A percentile compares a stretch with the other conserved stretches of the same genome.
These are phyloP conservation scores for Danio jaintianensis DNA, from an alignment of 2,797 vertebrate genomes.

Conservation along the genomic window DNA sequence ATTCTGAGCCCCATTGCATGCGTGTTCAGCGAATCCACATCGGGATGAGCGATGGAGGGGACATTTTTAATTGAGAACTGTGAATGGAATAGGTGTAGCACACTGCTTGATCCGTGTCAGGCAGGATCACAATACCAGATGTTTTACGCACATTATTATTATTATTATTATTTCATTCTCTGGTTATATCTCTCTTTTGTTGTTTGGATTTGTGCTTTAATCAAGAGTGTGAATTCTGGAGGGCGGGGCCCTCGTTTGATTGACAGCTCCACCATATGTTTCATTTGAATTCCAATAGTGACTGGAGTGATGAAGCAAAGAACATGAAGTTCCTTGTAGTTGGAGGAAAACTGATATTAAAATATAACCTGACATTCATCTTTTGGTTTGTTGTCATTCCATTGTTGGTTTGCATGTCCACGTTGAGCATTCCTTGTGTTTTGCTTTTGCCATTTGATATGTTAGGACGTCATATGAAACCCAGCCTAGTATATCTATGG, in stretches of 20 bases:
- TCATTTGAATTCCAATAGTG: slow-evolving; percentile 48
- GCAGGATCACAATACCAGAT: slow-evolving; percentile 21
- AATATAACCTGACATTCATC: slow-evolving; percentile 52
- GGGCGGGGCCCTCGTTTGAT: slow-evolving; percentile 64
- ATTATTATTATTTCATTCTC: slow-evolving; percentile 5
- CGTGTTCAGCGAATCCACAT: slow-evolving; percentile 29
- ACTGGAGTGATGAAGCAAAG: slow-evolving; percentile 43
- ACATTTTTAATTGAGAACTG: slow-evolving; percentile 53
- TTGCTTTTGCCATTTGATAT: neutral
- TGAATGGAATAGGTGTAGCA: slow-evolving; percentile 58
- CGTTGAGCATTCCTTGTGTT: neutral
- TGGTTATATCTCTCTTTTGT: slow-evolving; percentile 17
- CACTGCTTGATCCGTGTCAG: slow-evolving; percentile 25
- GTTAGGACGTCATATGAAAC: neutral
- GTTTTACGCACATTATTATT: slow-evolving; percentile 47
- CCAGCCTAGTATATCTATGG: too few species aligned
- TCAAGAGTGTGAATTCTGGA: slow-evolving; percentile 41
- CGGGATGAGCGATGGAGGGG: slow-evolving; percentile 4
- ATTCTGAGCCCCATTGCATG: slow-evolving; percentile 51
- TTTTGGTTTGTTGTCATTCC: slow-evolving; percentile 51
- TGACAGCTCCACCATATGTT: slow-evolving; percentile 48
- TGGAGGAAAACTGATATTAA: slow-evolving; percentile 61
- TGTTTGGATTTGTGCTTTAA: slow-evolving; percentile 42
- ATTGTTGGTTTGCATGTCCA: slow-evolving; percentile 26
- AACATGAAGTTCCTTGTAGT: slow-evolving; percentile 52